These are phyloP conservation scores for Aphaenogaster rudis DNA, from an alignment of 1,140 invertebrate genomes.

Conservation along the genomic window DNA sequence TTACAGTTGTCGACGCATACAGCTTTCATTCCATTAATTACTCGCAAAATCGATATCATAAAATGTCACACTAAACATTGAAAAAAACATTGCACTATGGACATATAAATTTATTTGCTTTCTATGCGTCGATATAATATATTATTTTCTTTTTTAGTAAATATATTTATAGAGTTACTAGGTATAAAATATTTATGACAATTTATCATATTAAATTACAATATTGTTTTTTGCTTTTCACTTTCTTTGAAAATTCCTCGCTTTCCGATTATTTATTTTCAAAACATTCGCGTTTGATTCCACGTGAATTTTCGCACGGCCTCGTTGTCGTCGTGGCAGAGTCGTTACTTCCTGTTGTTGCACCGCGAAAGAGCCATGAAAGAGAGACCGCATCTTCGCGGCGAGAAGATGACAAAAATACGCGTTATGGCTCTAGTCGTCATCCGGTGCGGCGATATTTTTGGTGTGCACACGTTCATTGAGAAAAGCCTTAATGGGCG, in stretches of 20 bases:
- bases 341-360: conserved; percentile 70
- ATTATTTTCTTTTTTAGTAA: not conserved
- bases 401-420: conserved; percentile 75
- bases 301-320: conserved; percentile 11
- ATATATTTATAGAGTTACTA: not conserved
- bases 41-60: not conserved
- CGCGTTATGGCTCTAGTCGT: conserved; percentile 59
- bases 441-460: conserved; percentile 73
- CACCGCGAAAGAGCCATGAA: conserved; percentile 13
- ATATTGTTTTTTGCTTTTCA: not conserved
- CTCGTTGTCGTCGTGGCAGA: not conserved
- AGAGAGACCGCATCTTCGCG: conserved; percentile 17
- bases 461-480: conserved; percentile 69
- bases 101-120: not conserved
- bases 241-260: not conserved
- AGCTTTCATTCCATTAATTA: not conserved
- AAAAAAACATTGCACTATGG: not conserved
- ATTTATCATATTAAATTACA: not conserved
- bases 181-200: not conserved
- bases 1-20: not conserved
- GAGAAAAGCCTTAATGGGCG: conserved; percentile 66
- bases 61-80: not conserved
- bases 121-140: not conserved
- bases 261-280: not conserved
- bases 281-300: conserved; percentile 20